Evolutionary conservation across 1,140 invertebrate genomes (phyloP).

Genomic region (Anthonomus grandis): DNA sequence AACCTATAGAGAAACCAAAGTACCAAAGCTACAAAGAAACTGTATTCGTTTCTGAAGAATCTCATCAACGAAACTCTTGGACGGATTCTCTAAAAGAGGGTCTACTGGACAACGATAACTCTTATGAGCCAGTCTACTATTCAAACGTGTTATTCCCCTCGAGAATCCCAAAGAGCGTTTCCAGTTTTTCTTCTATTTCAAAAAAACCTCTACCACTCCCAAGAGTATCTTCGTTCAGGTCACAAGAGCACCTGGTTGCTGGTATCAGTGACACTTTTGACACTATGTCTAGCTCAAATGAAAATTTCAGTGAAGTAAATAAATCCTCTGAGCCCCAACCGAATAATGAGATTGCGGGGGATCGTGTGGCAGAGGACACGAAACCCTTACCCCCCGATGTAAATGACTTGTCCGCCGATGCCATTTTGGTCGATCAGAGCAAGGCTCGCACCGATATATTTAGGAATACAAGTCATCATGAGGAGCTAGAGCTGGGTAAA

Average conservation of each 20-base stretch:
- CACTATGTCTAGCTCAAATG: slow-evolving; percentile 6
- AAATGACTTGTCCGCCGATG: neutral
- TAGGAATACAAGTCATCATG: neutral
- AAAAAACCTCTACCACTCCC: slow-evolving; percentile 22
- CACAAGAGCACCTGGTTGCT: neutral
- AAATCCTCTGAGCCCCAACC: neutral
- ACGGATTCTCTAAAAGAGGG: neutral
- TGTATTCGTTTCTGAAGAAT: slow-evolving; percentile 3
- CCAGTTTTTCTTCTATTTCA: neutral
- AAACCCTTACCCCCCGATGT: neutral
- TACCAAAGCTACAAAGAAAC: neutral
- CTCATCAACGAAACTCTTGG: neutral
- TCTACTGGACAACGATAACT: slow-evolving; percentile 7
- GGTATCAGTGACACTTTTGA: slow-evolving; percentile 1
- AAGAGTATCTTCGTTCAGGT: neutral
- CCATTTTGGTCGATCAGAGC: slow-evolving; percentile 12
- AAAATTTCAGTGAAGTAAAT: slow-evolving; percentile 6
- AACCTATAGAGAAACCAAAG: neutral
- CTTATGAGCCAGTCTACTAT: slow-evolving; percentile 32
- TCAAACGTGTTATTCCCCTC: slow-evolving; percentile 5
- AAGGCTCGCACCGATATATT: slow-evolving; percentile 15
- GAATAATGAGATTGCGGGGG: neutral
- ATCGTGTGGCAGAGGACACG: neutral
- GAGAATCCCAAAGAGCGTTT: neutral
- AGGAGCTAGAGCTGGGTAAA: neutral